Percentiles rank a stretch among this genome's conserved stretches.
Evolutionary conservation across 2,113 vertebrate species (phyloP).

Genomic region (Todiramphus chloris): DNA sequence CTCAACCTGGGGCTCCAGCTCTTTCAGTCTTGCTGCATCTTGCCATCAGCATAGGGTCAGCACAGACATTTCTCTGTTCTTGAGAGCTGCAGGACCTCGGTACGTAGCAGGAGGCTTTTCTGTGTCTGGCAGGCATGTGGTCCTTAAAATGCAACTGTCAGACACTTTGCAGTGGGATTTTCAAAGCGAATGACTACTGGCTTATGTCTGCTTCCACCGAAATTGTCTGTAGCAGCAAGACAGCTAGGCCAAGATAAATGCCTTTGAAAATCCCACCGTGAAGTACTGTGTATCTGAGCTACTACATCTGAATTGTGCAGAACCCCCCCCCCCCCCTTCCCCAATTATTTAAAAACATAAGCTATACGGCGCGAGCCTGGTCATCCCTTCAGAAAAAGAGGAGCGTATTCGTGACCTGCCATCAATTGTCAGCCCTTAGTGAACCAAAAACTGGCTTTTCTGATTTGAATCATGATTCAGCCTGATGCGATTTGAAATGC

Average conservation of each 20-base stretch:
- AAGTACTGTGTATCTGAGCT: neutral
- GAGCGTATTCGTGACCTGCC: slow-evolving; percentile 39
- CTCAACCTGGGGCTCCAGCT: neutral
- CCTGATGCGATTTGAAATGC: slow-evolving; percentile 73
- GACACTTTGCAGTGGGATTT: neutral
- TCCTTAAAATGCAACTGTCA: slow-evolving; percentile 26
- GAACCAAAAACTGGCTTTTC: slow-evolving; percentile 58
- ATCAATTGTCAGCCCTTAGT: slow-evolving; percentile 10
- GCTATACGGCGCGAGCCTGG: neutral
- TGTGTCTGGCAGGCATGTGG: slow-evolving; percentile 24
- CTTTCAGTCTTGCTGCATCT: neutral
- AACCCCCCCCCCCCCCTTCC: neutral
- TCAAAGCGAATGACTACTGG: neutral
- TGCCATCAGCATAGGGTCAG: neutral
- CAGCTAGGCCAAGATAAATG: neutral
- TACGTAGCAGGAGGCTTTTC: neutral
- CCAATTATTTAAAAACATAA: neutral
- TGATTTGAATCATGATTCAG: slow-evolving; percentile 69
- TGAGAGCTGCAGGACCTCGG: neutral
- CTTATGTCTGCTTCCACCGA: neutral
- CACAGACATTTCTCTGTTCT: neutral
- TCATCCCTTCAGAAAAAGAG: neutral
- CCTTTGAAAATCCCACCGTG: neutral
- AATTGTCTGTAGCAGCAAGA: neutral
- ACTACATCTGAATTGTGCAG: neutral